Conservation (phyloP, 2,888 invertebrate species). For the Chrysomela aeneicollis region DNA sequence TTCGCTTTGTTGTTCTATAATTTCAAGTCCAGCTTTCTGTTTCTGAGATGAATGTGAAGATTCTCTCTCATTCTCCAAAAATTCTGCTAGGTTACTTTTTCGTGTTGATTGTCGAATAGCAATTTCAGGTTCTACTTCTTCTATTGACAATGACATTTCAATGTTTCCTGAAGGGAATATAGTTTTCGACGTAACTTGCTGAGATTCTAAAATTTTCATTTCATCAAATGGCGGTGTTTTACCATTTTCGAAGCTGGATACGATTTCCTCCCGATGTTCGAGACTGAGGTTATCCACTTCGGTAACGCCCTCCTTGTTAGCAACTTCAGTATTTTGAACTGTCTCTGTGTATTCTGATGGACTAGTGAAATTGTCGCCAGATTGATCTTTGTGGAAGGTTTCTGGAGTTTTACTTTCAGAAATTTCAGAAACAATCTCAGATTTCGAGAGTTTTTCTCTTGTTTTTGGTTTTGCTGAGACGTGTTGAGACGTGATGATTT, state of each 20-base stretch:
- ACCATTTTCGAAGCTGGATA: not conserved
- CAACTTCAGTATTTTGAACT: not conserved
- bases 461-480: conserved; percentile 36
- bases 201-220: conserved; percentile 30
- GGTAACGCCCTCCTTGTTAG: not conserved
- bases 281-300: not conserved
- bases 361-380: not conserved
- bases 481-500: conserved; percentile 23
- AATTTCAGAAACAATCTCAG: conserved; percentile 33
- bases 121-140: conserved; percentile 34
- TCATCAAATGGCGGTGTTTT: conserved; percentile 16
- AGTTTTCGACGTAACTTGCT: conserved; percentile 35
- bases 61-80: conserved; percentile 39
- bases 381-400: not conserved
- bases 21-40: not conserved
- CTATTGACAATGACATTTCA: conserved; percentile 52
- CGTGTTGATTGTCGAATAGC: conserved; percentile 18
- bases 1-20: not conserved
- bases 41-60: conserved; percentile 18
- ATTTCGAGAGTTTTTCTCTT: conserved; percentile 42
- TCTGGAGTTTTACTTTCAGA: conserved; percentile 39
- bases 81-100: conserved; percentile 29
- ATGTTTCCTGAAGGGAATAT: conserved; percentile 55
- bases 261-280: not conserved
- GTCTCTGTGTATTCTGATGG: not conserved